Percentiles rank a stretch among this genome's conserved stretches.
These are phyloP conservation scores for Echinometra lucunter DNA, from an alignment of 53 echinoderm and acorn worm species.

Conservation along the genomic window DNA sequence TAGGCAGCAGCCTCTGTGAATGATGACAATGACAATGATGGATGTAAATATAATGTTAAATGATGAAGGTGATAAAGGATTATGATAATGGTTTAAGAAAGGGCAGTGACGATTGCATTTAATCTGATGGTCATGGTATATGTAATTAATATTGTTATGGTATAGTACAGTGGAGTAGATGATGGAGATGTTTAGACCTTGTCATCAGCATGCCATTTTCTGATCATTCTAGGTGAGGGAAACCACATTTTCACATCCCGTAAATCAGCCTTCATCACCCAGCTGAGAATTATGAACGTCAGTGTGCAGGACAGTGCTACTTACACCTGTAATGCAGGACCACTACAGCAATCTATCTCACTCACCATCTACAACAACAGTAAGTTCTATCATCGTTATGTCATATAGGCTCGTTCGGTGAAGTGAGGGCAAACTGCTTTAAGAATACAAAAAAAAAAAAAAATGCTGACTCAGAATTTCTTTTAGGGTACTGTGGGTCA, in stretches of 20 bases:
- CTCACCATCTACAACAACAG: conserved; percentile 75
- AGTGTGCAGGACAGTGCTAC: conserved; percentile 65
- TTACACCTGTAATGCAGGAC: conserved; percentile 83
- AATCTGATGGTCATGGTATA: not conserved
- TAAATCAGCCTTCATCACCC: conserved; percentile 60
- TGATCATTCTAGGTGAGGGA: conserved; percentile 20
- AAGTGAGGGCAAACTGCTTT: too few species aligned
- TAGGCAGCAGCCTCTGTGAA: too few species aligned
- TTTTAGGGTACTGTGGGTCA: too few species aligned
- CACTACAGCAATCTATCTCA: conserved; percentile 76
- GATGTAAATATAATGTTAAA: not conserved
- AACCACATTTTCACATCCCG: conserved; percentile 64
- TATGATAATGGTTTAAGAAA: not conserved
- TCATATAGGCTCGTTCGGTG: too few species aligned
- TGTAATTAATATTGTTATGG: not conserved
- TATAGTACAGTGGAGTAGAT: too few species aligned
- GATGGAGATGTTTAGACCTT: too few species aligned
- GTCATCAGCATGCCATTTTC: too few species aligned
- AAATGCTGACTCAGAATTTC: too few species aligned
- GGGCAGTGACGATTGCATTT: too few species aligned
- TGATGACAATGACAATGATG: not conserved
- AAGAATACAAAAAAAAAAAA: too few species aligned
- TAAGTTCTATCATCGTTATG: not conserved
- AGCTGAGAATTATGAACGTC: conserved; percentile 70
- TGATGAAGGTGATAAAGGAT: not conserved